phyloP scores from a whole-genome alignment of 1,140 invertebrate species.

The Trissolcus basalis region DNA sequence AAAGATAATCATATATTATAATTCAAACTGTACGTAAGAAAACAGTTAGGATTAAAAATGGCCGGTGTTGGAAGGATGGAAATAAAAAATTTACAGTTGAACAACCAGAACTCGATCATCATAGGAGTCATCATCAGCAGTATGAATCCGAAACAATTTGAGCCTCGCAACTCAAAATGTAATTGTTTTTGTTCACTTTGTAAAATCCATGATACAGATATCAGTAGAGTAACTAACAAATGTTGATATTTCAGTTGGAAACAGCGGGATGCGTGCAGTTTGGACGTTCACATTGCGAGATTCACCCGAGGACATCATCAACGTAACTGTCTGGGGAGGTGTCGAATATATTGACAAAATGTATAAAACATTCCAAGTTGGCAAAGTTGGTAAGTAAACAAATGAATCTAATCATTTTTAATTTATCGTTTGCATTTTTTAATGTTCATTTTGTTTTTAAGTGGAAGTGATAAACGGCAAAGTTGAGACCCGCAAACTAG shows the following conservation, averaged over 20 bases:
- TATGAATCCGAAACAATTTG: conserved; percentile 67
- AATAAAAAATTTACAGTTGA: conserved; percentile 62
- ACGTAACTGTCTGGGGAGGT: conserved; percentile 82
- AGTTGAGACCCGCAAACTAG: conserved; percentile 76
- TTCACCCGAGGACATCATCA: conserved; percentile 81
- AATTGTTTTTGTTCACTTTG: too few species aligned
- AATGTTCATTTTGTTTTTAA: conserved; percentile 60
- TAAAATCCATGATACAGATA: too few species aligned
- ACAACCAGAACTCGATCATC: conserved; percentile 69
- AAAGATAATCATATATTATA: too few species aligned
- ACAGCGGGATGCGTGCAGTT: conserved; percentile 76
- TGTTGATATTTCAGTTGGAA: conserved; percentile 36
- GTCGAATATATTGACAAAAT: conserved; percentile 78
- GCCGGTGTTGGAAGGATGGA: conserved; percentile 64
- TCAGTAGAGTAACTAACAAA: neutral
- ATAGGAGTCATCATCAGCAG: conserved; percentile 71
- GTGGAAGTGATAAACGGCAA: conserved; percentile 80
- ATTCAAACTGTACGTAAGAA: neutral
- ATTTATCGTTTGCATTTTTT: neutral
- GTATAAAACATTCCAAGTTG: conserved; percentile 79
- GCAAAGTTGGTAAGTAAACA: conserved; percentile 78
- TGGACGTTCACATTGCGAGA: conserved; percentile 84
- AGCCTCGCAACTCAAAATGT: conserved; percentile 64
- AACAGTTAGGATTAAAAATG: conserved; percentile 56
- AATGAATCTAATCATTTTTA: neutral